A percentile compares a stretch with the other conserved stretches of the same genome.
Conservation (phyloP, 2,888 invertebrate species). For the Exephanes ischioxanthus region DNA sequence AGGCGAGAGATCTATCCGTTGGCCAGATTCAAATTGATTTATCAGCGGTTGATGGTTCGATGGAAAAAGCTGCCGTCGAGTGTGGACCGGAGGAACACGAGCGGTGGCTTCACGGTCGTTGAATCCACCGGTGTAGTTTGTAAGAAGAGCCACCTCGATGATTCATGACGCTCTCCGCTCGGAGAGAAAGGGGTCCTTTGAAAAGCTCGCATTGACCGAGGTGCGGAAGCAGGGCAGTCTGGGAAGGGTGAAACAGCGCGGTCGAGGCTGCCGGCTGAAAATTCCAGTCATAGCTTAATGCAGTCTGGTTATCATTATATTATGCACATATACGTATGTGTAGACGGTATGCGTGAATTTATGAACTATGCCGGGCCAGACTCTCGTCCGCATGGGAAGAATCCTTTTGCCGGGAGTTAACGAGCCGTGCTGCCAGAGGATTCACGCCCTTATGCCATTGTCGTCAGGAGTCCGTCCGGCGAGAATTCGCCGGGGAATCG, state of each 20-base stretch:
- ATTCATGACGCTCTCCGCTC: conserved; percentile 34
- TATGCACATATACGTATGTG: not conserved
- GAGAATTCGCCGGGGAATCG: conserved; percentile 42
- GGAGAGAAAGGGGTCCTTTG: conserved; percentile 28
- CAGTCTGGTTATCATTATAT: not conserved
- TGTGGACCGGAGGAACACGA: not conserved
- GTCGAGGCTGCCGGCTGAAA: conserved; percentile 15
- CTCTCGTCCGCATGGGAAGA: not conserved
- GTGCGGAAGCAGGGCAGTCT: not conserved
- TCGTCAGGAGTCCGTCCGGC: conserved; percentile 31
- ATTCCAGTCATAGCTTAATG: conserved; percentile 3
- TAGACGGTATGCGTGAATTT: not conserved
- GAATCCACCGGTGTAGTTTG: not conserved
- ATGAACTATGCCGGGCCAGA: not conserved
- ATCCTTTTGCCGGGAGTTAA: conserved; percentile 32
- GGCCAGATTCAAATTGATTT: conserved; percentile 16
- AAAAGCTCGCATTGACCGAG: conserved; percentile 45
- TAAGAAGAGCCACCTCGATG: conserved; percentile 20
- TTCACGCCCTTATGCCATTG: conserved; percentile 54
- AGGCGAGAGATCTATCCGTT: not conserved
- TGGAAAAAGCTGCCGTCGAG: conserved; percentile 18
- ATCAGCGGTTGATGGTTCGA: conserved; percentile 18
- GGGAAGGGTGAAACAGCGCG: not conserved
- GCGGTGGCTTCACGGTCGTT: not conserved
- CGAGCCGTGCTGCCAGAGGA: conserved; percentile 43